Evolutionary conservation across 2,888 invertebrate species (phyloP).

Genomic region (Drosophila glabriapex): DNA sequence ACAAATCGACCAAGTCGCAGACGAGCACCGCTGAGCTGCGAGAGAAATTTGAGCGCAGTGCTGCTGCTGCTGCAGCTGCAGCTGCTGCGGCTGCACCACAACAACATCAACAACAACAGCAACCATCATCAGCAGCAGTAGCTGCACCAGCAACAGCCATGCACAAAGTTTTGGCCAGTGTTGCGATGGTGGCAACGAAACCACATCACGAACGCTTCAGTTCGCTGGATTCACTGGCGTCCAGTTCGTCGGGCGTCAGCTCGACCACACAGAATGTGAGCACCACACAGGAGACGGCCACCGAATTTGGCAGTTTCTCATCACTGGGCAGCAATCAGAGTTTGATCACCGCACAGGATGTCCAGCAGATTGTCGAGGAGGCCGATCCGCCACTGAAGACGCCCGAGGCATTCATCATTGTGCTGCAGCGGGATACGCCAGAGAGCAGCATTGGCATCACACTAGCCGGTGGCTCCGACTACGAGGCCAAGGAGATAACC

Average conservation of each 20-base stretch:
- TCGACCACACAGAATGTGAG: slow-evolving; percentile 84
- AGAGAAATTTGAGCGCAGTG: slow-evolving; percentile 84
- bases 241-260: slow-evolving; percentile 85
- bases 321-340: slow-evolving; percentile 86
- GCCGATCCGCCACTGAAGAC: slow-evolving; percentile 89
- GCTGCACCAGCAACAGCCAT: slow-evolving; percentile 37
- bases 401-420: slow-evolving; percentile 88
- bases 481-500: slow-evolving; percentile 96
- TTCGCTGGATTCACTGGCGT: slow-evolving; percentile 85
- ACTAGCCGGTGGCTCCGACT: slow-evolving; percentile 95
- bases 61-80: slow-evolving; percentile 50
- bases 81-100: slow-evolving; percentile 56
- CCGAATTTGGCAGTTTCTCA: slow-evolving; percentile 85
- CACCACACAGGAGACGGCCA: slow-evolving; percentile 84
- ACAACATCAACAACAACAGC: slow-evolving; percentile 40
- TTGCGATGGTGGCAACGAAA: slow-evolving; percentile 52
- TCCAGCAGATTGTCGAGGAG: slow-evolving; percentile 89
- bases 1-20: slow-evolving; percentile 55
- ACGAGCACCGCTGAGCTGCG: slow-evolving; percentile 83
- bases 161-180: slow-evolving; percentile 44
- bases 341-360: slow-evolving; percentile 86
- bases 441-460: slow-evolving; percentile 94
- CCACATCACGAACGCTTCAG: slow-evolving; percentile 85
- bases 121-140: slow-evolving; percentile 41
- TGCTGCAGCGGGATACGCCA: slow-evolving; percentile 89